These are phyloP conservation scores for Paraescarpia echinospica DNA, from an alignment of 1,140 invertebrate species.

Conservation along the genomic window DNA sequence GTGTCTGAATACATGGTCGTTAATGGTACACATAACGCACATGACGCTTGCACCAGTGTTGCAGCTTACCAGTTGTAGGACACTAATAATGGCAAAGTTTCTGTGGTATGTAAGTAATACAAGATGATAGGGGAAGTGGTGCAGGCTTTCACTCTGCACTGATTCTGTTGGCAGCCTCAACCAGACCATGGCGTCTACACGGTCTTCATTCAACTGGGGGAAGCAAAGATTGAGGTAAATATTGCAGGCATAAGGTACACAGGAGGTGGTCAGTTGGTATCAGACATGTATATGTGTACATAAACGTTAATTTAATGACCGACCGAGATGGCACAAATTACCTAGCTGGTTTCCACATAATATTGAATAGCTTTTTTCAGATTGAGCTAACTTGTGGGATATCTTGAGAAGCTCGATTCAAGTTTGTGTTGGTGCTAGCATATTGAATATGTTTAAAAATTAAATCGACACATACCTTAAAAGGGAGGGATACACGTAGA, in stretches of 20 bases:
- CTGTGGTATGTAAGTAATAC: too few relatives aligned
- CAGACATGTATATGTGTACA: neutral
- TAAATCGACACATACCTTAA: too few relatives aligned
- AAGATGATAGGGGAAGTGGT: too few relatives aligned
- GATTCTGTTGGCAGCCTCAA: constrained; percentile 46
- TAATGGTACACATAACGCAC: neutral
- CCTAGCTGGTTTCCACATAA: neutral
- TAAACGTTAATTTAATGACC: neutral
- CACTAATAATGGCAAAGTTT: neutral
- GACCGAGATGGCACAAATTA: neutral
- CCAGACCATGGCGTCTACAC: constrained; percentile 68
- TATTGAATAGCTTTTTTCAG: neutral
- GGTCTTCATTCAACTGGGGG: constrained; percentile 68
- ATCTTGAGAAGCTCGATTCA: too few relatives aligned
- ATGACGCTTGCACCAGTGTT: neutral
- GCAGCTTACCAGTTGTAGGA: neutral
- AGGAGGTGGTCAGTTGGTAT: neutral
- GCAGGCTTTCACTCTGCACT: neutral
- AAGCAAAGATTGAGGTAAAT: constrained; percentile 64
- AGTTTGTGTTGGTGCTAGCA: too few relatives aligned
- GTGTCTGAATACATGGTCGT: too few relatives aligned
- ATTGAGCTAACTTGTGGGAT: neutral
- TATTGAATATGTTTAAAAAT: too few relatives aligned
- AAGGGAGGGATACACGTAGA: too few relatives aligned
- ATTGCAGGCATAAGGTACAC: neutral